A percentile compares a stretch with the other conserved stretches of the same genome.
Evolutionary conservation across 2,888 invertebrate species (phyloP).

Genomic region (Drosophila falleni): DNA sequence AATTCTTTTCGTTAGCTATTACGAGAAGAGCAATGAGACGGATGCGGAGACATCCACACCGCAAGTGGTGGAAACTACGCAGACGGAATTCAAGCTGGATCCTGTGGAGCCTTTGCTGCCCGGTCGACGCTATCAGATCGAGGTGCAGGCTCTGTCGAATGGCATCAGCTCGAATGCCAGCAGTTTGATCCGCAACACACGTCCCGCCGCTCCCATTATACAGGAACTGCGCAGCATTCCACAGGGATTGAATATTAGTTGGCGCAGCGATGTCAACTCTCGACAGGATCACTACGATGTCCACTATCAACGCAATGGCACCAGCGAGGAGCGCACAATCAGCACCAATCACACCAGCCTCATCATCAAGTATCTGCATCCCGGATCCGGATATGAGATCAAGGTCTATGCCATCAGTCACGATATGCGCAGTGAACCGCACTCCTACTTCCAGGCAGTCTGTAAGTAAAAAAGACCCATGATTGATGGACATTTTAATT

Average conservation of each 20-base stretch:
- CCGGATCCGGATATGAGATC: conserved; percentile 95
- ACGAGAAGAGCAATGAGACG: conserved; percentile 93
- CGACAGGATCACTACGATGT: conserved; percentile 94
- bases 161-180: conserved; percentile 92
- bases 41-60: conserved; percentile 87
- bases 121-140: conserved; percentile 95
- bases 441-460: conserved; percentile 94
- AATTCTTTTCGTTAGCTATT: conserved; percentile 86
- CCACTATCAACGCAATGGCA: conserved; percentile 92
- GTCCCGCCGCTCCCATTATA: conserved; percentile 95
- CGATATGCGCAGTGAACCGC: conserved; percentile 92
- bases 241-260: conserved; percentile 92
- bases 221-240: conserved; percentile 91
- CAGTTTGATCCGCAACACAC: conserved; percentile 90
- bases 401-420: conserved; percentile 95
- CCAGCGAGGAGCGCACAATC: conserved; percentile 87
- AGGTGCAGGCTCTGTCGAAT: conserved; percentile 93
- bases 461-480: conserved; percentile 89
- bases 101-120: conserved; percentile 92
- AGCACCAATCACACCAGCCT: conserved; percentile 90
- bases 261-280: conserved; percentile 97
- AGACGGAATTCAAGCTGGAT: conserved; percentile 89
- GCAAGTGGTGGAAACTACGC: conserved; percentile 87
- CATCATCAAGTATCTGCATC: conserved; percentile 90
- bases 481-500: too few species aligned